Evolutionary conservation across 1,140 invertebrate genomes (phyloP), one percentile per base, ranked within the genome.

Genomic region (Hyphantria cunea): DNA sequence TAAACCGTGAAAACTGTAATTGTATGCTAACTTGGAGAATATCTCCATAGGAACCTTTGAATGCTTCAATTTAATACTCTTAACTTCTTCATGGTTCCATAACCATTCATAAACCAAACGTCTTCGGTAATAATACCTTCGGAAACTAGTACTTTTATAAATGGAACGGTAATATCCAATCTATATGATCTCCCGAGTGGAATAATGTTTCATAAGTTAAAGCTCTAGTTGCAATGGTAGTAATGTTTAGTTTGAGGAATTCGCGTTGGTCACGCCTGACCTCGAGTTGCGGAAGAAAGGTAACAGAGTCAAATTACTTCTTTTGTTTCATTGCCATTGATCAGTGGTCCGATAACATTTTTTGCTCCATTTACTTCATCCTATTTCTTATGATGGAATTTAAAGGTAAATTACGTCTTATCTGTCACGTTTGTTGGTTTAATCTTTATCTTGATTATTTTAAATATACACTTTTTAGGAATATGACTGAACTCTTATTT

Each of bases 241-340:
- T 51, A 49, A 69, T 72, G 77, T 74, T 80, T 67, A 51, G 67
- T 67, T 68, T 61, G 53, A 74, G 75, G 79, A 80, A 84, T 88
- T 86, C 64, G 73, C 66, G 59, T 75, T 67, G 73, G 84, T 86
- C 80, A 86, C 78, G 82, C 54, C 53, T 74, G 84, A 85, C 82
- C 84, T 87, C 81, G 75, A 59, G 44, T 84, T 74, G 70, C 79
- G 80, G 84, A 86, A 87, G 84, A 84, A 84, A 85, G 74, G 76
- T 80, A 70, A 68, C 72, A 58, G 66, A 72, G 69, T 81, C 76
- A 68, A 72, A 78, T 78, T 79, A 82, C 76, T 80, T 79, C 72
- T 79, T 72, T 77, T 81, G 73, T 84, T 81, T 80, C 72, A 76
- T 45, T 64, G 52, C 55, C 63, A 76, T 73, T 61, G 64, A 76